These are phyloP conservation scores for Leiothrix lutea DNA, from an alignment of 2,113 vertebrate species.

Conservation along the genomic window DNA sequence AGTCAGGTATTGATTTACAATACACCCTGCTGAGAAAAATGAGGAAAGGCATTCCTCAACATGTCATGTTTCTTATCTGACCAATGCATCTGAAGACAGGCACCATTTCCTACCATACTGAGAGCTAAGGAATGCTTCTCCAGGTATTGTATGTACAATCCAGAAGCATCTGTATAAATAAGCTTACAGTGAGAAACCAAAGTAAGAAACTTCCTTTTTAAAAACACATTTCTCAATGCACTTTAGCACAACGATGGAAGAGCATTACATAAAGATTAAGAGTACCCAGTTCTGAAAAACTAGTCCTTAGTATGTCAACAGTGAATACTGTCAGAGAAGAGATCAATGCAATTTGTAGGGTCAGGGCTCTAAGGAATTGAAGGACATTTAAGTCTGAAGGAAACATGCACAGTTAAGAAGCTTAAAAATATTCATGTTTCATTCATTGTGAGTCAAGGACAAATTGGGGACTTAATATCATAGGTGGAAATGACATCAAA, in stretches of 20 bases:
- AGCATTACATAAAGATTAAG: background rate
- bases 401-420: background rate
- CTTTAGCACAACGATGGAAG: background rate
- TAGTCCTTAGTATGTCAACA: background rate
- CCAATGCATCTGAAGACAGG: background rate
- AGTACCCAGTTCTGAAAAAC: background rate
- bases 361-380: background rate
- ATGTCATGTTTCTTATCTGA: background rate
- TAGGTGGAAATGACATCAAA: background rate
- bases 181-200: background rate
- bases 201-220: background rate
- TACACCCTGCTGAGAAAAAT: background rate
- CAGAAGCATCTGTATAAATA: background rate
- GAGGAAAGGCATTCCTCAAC: background rate
- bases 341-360: background rate
- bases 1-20: background rate
- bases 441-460: background rate
- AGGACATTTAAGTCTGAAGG: background rate
- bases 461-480: background rate
- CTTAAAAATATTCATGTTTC: background rate
- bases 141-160: rapidly evolving
- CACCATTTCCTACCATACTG: background rate
- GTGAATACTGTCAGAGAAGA: background rate
- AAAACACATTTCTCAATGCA: background rate
- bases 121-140: background rate